Percentiles rank a stretch among this genome's conserved stretches.
phyloP scores from a whole-genome alignment of 2,888 invertebrate species.

The Tetranychus piercei region DNA sequence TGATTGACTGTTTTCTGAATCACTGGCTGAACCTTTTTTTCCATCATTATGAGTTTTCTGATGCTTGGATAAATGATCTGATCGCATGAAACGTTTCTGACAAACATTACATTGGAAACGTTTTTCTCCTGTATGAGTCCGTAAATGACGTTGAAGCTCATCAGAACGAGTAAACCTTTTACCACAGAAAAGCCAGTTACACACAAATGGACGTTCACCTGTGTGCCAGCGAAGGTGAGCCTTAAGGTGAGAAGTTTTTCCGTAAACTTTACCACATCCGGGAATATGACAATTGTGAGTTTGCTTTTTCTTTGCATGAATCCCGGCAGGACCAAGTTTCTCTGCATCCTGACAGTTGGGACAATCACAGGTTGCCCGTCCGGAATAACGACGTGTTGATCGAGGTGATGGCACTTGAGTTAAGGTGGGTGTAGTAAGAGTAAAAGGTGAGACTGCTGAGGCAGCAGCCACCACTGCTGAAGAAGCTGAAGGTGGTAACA shows the following conservation, averaged over 20 bases:
- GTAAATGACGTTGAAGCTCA: slow-evolving; percentile 79
- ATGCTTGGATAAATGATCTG: slow-evolving; percentile 90
- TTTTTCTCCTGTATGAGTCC: slow-evolving; percentile 87
- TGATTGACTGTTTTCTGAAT: slow-evolving; percentile 29
- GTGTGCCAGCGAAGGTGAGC: slow-evolving; percentile 97
- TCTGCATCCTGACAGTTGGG: slow-evolving; percentile 98
- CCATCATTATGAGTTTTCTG: slow-evolving; percentile 60
- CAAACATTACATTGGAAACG: slow-evolving; percentile 89
- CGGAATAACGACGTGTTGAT: slow-evolving; percentile 78
- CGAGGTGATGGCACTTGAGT: slow-evolving; percentile 43
- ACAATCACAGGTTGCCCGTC: slow-evolving; percentile 91
- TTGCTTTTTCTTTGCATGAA: slow-evolving; percentile 55
- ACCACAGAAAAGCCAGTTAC: slow-evolving; percentile 93
- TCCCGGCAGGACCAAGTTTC: slow-evolving; percentile 76
- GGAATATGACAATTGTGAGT: slow-evolving; percentile 81
- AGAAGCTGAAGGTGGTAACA: slow-evolving; percentile 1
- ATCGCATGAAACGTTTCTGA: slow-evolving; percentile 93
- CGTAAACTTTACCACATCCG: slow-evolving; percentile 73
- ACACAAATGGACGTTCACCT: slow-evolving; percentile 85
- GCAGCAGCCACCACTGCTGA: slow-evolving; percentile 30
- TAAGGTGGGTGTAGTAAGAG: slow-evolving; percentile 48
- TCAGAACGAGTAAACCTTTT: slow-evolving; percentile 83
- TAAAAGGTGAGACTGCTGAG: slow-evolving; percentile 48
- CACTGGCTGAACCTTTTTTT: slow-evolving; percentile 40
- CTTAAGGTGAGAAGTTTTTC: slow-evolving; percentile 92